Percentiles rank a stretch among this genome's conserved stretches.
These are phyloP conservation scores for Deilephila elpenor DNA, from an alignment of 2,888 invertebrate species.

Conservation along the genomic window DNA sequence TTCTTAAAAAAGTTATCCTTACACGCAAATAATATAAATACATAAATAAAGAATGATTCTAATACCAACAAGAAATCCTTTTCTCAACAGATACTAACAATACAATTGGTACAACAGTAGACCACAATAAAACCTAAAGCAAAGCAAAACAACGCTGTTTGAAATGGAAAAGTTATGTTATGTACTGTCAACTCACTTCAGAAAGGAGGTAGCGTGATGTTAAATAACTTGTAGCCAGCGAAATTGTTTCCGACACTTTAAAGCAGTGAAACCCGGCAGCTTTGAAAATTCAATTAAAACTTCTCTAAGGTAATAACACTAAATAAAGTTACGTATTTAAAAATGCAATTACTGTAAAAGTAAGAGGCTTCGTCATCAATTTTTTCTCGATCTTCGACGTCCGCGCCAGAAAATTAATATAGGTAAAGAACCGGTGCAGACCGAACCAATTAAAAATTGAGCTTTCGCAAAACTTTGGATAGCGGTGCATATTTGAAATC, in stretches of 20 bases:
- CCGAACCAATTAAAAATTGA: constrained; percentile 55
- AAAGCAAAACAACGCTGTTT: neutral
- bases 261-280: constrained; percentile 8
- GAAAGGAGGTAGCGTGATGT: constrained; percentile 20
- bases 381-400: constrained; percentile 46
- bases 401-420: constrained; percentile 53
- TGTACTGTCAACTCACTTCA: constrained; percentile 15
- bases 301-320: constrained; percentile 34
- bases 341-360: constrained; percentile 49
- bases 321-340: constrained; percentile 39
- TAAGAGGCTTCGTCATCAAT: constrained; percentile 40
- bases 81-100: no score
- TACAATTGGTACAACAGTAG: neutral
- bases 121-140: neutral
- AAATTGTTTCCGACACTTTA: constrained; percentile 22
- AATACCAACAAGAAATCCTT: no score
- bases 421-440: constrained; percentile 41
- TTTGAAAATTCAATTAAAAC: constrained; percentile 35
- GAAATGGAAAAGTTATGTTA: constrained; percentile 32
- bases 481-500: constrained; percentile 38
- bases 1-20: no score
- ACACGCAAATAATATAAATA: no score
- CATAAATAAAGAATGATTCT: no score
- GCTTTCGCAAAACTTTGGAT: constrained; percentile 46
- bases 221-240: constrained; percentile 18